Percentiles rank a stretch among this genome's conserved stretches.
phyloP scores from a whole-genome alignment of 2,797 vertebrate genomes.

The Mallotus villosus region DNA sequence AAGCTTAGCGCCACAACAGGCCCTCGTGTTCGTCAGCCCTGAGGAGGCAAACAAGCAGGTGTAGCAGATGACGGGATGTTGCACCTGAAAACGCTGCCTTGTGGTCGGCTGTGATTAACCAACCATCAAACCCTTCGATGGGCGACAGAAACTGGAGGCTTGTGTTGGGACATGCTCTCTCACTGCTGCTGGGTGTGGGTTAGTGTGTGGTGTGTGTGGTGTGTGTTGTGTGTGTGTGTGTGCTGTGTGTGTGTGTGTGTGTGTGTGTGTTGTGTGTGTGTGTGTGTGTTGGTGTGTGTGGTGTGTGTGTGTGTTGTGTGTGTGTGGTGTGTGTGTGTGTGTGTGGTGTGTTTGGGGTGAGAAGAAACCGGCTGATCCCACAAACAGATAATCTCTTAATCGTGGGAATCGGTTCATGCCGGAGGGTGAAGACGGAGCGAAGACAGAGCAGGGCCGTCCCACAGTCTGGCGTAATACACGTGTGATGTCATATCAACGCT shows the following conservation, averaged over 20 bases:
- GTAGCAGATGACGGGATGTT: slow-evolving; percentile 59
- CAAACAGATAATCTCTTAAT: too few relatives aligned
- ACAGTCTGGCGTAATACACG: too few relatives aligned
- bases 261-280: too few relatives aligned
- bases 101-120: slow-evolving; percentile 61
- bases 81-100: slow-evolving; percentile 38
- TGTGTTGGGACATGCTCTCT: slow-evolving; percentile 70
- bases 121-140: slow-evolving; percentile 13
- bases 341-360: too few relatives aligned
- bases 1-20: slow-evolving; percentile 48
- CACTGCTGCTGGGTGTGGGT: too few relatives aligned
- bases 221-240: not conserved
- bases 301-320: too few relatives aligned
- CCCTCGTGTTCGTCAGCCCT: slow-evolving; percentile 36
- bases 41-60: slow-evolving; percentile 35
- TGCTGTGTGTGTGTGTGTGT: too few relatives aligned
- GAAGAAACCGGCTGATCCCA: too few relatives aligned
- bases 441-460: slow-evolving; percentile 44
- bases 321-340: too few relatives aligned
- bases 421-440: not conserved
- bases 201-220: not conserved
- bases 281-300: too few relatives aligned
- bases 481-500: too few relatives aligned
- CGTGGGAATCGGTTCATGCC: too few relatives aligned
- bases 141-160: slow-evolving; percentile 19